A percentile compares a stretch with the other conserved stretches of the same genome.
Evolutionary conservation across 2,797 vertebrate species (phyloP).

Genomic region (Meriones psammophilus): DNA sequence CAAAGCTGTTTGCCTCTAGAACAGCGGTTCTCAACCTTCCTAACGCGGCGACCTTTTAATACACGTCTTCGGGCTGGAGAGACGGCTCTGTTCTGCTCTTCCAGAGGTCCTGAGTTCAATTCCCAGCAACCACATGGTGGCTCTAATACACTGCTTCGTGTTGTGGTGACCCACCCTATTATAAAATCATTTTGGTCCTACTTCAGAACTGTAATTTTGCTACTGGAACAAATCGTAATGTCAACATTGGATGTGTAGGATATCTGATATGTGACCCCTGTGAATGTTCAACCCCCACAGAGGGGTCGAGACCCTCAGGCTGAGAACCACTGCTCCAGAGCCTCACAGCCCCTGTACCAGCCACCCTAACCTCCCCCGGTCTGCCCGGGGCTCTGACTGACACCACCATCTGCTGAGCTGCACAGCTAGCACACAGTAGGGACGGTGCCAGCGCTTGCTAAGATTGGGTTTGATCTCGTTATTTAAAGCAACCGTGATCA

Average conservation of each 20-base stretch:
- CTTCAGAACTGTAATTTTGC: background rate
- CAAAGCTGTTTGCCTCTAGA: background rate
- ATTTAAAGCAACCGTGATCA: conserved; percentile 56
- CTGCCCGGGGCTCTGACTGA: background rate
- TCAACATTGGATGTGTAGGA: background rate
- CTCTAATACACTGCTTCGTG: background rate
- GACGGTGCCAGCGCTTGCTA: background rate
- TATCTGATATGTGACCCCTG: background rate
- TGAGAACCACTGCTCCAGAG: background rate
- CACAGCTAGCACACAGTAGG: background rate
- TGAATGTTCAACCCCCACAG: background rate
- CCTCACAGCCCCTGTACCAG: fast-evolving
- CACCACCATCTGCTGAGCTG: background rate
- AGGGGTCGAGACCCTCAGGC: background rate
- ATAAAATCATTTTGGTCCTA: too few relatives aligned
- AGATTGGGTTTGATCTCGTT: conserved; percentile 2
- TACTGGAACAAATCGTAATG: background rate
- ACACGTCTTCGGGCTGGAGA: too few relatives aligned
- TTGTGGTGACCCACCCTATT: background rate
- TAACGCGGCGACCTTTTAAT: background rate
- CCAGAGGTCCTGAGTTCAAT: too few relatives aligned
- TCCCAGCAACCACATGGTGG: too few relatives aligned
- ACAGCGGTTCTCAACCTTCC: background rate
- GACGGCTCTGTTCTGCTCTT: too few relatives aligned
- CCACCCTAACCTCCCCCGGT: background rate